phyloP scores from a whole-genome alignment of 2,113 vertebrate genomes.

The Rhinolophus sinicus region DNA sequence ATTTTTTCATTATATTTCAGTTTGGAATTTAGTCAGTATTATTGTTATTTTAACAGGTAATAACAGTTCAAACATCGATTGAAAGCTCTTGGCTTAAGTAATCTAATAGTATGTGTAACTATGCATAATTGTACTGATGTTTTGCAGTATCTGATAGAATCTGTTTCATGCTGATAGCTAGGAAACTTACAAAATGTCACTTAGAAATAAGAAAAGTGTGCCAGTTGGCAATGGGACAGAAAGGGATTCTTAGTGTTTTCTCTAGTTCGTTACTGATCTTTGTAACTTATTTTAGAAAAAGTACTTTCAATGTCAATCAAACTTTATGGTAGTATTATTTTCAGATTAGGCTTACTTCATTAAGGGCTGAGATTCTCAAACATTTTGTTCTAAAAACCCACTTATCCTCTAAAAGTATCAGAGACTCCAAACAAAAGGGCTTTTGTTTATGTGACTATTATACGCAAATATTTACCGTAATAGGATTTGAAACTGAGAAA shows the following conservation, averaged over 20 bases:
- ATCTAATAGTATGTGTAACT: not conserved
- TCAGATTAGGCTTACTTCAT: not conserved
- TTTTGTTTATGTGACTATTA: not conserved
- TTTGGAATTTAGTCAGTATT: not conserved
- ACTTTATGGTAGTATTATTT: not conserved
- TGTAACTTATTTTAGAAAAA: not conserved
- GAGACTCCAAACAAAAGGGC: not conserved
- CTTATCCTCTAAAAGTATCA: not conserved
- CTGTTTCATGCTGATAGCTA: not conserved
- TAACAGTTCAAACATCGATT: not conserved
- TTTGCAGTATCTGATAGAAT: conserved; percentile 23
- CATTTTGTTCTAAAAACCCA: not conserved
- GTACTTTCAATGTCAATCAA: not conserved
- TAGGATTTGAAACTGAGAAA: not conserved
- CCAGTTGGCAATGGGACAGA: not conserved
- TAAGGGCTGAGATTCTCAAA: not conserved
- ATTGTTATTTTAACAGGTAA: not conserved
- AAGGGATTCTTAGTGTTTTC: not conserved
- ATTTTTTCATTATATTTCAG: conserved; percentile 24
- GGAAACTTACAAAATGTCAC: not conserved
- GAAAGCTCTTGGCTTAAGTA: conserved; percentile 22
- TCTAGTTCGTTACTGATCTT: not conserved
- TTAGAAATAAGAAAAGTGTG: not conserved
- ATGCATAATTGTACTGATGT: not conserved
- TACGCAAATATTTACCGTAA: not conserved